Percentiles rank a stretch among this genome's conserved stretches.
Conservation (phyloP, 2,888 invertebrate genomes). For the Tenodera sinensis region DNA sequence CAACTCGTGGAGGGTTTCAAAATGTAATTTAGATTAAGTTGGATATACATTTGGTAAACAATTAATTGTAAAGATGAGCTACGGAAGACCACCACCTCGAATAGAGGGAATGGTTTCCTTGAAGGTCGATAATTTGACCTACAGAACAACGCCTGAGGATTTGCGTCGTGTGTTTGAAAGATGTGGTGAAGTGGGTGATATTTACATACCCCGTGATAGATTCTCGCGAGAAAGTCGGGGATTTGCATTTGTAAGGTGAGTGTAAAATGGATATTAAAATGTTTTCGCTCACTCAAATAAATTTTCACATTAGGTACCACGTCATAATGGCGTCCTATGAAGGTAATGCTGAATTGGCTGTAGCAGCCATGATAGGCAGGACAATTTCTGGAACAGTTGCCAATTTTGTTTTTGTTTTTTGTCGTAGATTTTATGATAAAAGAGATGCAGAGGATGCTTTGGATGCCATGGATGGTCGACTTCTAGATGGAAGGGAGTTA, state of each 20-base stretch:
- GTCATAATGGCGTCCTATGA: neutral
- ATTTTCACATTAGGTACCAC: neutral
- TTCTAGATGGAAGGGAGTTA: conserved; percentile 94
- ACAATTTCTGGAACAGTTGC: too few relatives aligned
- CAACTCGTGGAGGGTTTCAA: neutral
- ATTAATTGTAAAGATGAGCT: conserved; percentile 61
- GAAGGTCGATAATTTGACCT: conserved; percentile 97
- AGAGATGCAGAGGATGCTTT: conserved; percentile 97
- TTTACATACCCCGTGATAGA: conserved; percentile 97
- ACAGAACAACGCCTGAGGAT: conserved; percentile 96
- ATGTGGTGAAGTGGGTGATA: conserved; percentile 98
- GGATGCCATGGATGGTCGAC: conserved; percentile 95
- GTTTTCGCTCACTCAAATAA: neutral
- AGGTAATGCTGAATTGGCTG: neutral
- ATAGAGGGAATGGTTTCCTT: conserved; percentile 96
- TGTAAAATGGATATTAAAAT: conserved; percentile 9
- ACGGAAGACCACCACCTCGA: conserved; percentile 86
- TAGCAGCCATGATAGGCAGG: neutral
- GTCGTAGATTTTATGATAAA: conserved; percentile 81
- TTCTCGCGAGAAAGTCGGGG: conserved; percentile 94
- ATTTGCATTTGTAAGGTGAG: conserved; percentile 95
- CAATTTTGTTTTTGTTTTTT: neutral
- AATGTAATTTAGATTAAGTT: neutral
- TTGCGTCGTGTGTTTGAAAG: conserved; percentile 89
- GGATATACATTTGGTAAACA: neutral